phyloP scores from a whole-genome alignment of 2,888 invertebrate species.

The Macrophya alboannulata region DNA sequence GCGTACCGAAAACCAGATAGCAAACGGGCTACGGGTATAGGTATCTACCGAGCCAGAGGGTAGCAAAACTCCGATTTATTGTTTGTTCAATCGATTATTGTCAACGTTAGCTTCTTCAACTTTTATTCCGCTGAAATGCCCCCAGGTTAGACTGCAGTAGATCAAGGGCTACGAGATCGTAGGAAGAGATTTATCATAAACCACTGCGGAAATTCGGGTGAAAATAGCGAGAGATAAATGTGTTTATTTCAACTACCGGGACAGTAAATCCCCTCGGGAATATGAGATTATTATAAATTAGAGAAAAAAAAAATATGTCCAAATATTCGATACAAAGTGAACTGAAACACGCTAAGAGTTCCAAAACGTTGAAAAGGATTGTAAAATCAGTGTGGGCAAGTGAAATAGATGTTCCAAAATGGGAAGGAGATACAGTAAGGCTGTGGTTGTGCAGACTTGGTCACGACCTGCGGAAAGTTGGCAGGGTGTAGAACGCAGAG shows the following conservation, averaged over 20 bases:
- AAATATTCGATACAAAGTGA: neutral
- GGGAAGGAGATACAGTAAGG: neutral
- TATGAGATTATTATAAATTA: constrained; percentile 10
- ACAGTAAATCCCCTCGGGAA: neutral
- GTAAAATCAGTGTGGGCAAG: too few species aligned
- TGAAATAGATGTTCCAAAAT: neutral
- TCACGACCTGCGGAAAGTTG: neutral
- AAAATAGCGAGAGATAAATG: neutral
- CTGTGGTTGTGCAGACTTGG: neutral
- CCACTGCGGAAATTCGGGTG: neutral
- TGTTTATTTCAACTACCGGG: neutral
- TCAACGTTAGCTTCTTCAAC: constrained; percentile 8
- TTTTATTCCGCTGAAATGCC: neutral
- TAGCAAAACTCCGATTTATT: constrained; percentile 4
- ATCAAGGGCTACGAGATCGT: neutral
- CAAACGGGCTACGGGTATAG: neutral
- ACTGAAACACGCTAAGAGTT: neutral
- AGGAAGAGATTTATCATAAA: neutral
- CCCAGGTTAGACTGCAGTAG: constrained; percentile 8
- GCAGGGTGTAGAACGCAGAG: neutral
- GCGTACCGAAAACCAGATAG: constrained; percentile 45
- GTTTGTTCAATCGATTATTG: constrained; percentile 9
- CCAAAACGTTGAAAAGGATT: neutral
- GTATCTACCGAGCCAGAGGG: neutral
- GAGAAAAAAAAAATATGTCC: neutral